Percentiles rank a stretch among this genome's conserved stretches.
Conservation (phyloP, 2,113 vertebrate species). For the Rhagologus leucostigma region DNA sequence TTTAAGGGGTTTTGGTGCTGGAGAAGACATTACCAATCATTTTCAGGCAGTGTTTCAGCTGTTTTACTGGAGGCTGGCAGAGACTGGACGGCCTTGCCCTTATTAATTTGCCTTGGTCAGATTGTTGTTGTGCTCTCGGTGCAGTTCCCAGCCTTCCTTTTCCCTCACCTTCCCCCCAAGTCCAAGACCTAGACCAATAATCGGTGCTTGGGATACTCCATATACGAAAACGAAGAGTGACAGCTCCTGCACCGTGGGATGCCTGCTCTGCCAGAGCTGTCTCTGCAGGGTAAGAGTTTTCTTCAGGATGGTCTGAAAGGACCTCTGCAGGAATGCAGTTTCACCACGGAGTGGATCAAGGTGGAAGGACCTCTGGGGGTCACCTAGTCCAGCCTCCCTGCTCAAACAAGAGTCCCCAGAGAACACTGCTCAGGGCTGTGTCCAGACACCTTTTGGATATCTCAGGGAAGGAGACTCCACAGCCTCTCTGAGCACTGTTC, state of each 20-base stretch:
- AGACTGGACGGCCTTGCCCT: background rate
- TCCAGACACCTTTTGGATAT: background rate
- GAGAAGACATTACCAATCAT: background rate
- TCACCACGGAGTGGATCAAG: background rate
- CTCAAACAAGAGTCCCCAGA: background rate
- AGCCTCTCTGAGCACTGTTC: background rate
- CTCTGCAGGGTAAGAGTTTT: background rate
- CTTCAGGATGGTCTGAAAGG: background rate
- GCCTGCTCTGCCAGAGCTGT: background rate
- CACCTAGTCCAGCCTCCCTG: background rate
- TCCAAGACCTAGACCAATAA: background rate
- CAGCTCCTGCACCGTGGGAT: background rate
- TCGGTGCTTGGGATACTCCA: background rate
- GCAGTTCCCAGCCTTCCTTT: background rate
- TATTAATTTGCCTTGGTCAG: background rate
- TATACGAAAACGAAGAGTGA: rapidly evolving
- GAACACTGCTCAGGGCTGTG: background rate
- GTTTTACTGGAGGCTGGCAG: rapidly evolving
- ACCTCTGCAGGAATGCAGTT: background rate
- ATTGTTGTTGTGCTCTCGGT: background rate
- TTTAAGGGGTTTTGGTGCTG: background rate
- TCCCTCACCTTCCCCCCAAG: background rate
- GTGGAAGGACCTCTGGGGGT: background rate
- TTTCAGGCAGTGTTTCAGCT: background rate
- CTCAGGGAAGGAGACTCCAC: background rate